Evolutionary conservation across 2,113 vertebrate species (phyloP).

Genomic region (Chloroceryle aenea): DNA sequence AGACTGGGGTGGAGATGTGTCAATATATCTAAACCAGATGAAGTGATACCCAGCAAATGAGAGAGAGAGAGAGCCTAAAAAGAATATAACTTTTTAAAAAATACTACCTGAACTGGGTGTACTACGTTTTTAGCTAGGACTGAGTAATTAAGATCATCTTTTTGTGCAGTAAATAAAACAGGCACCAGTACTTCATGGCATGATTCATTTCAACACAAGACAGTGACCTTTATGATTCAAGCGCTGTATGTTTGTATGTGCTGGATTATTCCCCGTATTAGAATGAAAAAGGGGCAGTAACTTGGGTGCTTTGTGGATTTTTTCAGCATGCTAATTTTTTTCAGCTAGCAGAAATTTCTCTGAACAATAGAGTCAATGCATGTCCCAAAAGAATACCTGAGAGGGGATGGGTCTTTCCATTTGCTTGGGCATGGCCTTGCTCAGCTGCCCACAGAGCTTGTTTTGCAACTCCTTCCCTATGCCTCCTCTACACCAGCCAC

Average conservation of each 20-base stretch:
- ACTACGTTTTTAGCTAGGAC: neutral
- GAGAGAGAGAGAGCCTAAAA: neutral
- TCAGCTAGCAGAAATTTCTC: neutral
- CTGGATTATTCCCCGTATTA: neutral
- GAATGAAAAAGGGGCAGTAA: neutral
- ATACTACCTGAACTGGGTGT: neutral
- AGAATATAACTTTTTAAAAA: neutral
- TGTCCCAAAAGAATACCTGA: neutral
- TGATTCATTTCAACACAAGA: constrained; percentile 35
- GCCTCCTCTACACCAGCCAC: neutral
- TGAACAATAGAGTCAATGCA: neutral
- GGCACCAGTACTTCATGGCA: neutral
- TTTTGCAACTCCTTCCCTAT: neutral
- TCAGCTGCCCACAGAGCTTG: neutral
- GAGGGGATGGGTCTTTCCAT: neutral
- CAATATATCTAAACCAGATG: neutral
- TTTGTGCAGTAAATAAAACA: neutral
- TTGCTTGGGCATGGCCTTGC: neutral
- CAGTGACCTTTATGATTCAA: constrained; percentile 45
- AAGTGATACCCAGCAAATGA: neutral
- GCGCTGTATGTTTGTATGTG: neutral
- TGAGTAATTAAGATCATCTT: neutral
- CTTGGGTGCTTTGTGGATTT: neutral
- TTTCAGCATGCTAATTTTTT: neutral
- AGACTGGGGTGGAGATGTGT: neutral